Conservation (phyloP, 2,113 vertebrate species). For the Calidris pugnax region DNA sequence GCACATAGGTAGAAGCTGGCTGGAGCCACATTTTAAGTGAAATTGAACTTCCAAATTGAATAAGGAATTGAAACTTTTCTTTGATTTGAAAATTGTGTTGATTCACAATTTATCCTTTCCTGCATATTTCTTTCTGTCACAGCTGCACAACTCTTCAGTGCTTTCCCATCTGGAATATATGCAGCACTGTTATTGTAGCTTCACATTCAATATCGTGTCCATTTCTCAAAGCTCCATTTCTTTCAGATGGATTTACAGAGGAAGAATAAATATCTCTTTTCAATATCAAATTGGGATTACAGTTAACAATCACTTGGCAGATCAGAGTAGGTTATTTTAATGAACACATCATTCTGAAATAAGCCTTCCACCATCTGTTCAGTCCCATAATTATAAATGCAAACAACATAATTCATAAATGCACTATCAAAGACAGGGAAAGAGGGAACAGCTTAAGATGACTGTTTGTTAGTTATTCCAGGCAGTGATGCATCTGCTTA, state of each 20-base stretch:
- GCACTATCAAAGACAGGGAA: background rate
- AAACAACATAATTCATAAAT: constrained; percentile 46
- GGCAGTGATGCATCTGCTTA: background rate
- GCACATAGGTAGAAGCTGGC: background rate
- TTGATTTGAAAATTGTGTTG: background rate
- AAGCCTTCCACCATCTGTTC: constrained; percentile 59
- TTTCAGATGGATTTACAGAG: background rate
- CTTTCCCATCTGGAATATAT: background rate
- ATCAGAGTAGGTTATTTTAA: constrained; percentile 7
- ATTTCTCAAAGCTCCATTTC: background rate
- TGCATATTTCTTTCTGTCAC: background rate
- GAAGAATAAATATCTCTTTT: background rate
- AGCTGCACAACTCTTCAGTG: background rate
- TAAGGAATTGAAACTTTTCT: background rate
- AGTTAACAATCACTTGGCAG: constrained; percentile 26
- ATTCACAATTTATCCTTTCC: background rate
- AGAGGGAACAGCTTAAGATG: background rate
- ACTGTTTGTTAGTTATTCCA: background rate
- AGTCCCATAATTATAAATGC: background rate
- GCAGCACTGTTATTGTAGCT: background rate
- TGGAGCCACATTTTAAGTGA: background rate
- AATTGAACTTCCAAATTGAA: background rate
- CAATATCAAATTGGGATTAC: background rate
- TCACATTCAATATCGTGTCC: background rate
- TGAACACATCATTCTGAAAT: constrained; percentile 37